A percentile compares a stretch with the other conserved stretches of the same genome.
Evolutionary conservation across 2,797 vertebrate genomes (phyloP).

Genomic region (Chiroxiphia lanceolata): DNA sequence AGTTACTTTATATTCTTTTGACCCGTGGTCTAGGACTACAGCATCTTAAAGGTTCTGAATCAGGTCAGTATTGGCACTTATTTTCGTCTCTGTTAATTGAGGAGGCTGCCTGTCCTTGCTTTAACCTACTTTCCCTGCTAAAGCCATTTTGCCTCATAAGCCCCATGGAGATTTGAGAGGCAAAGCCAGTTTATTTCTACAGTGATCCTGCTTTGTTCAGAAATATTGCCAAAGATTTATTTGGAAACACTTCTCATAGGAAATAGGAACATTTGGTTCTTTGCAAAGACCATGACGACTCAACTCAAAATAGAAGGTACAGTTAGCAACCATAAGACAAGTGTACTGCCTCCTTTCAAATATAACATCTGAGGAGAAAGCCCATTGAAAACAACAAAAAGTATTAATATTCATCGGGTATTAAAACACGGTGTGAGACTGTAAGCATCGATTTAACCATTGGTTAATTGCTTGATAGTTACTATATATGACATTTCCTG

Average conservation of each 20-base stretch:
- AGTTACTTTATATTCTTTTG: not conserved
- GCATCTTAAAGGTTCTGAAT: not conserved
- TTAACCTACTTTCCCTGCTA: slow-evolving; percentile 72
- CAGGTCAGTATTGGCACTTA: not conserved
- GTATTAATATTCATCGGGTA: not conserved
- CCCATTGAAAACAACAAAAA: not conserved
- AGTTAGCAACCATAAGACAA: not conserved
- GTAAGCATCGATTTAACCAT: not conserved
- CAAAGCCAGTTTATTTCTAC: slow-evolving; percentile 79
- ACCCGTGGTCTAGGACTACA: not conserved
- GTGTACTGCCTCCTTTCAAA: not conserved
- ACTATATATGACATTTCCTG: not conserved
- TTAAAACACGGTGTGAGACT: not conserved
- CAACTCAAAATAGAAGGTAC: slow-evolving; percentile 11
- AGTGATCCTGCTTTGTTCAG: slow-evolving; percentile 59
- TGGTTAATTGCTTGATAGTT: not conserved
- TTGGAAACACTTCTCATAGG: slow-evolving; percentile 33
- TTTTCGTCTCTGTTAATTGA: slow-evolving; percentile 61
- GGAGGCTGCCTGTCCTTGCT: slow-evolving; percentile 68
- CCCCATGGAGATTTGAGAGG: slow-evolving; percentile 69
- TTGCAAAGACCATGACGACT: not conserved
- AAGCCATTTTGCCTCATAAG: slow-evolving; percentile 67
- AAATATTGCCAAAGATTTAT: slow-evolving; percentile 69
- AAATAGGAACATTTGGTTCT: slow-evolving; percentile 28
- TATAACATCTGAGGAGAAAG: not conserved